Evolutionary conservation across 2,113 vertebrate genomes (phyloP), one percentile per base, ranked within the genome.

Genomic region (Porphyrio hochstetteri): DNA sequence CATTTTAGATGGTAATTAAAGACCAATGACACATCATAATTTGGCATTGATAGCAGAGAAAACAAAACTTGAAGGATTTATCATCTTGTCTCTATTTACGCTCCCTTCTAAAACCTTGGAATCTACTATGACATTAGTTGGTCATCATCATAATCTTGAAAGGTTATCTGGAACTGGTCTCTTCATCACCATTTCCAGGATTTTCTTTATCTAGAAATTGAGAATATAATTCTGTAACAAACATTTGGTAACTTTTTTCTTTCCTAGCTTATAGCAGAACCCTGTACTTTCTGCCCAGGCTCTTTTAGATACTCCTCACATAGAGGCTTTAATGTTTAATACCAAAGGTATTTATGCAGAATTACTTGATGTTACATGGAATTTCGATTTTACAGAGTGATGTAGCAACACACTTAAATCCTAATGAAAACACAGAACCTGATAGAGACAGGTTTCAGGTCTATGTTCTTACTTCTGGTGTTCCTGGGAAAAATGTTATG

Each of bases 41-140:
- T 80, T 86, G 72, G 60, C 64, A 64, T 16, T 64, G 36, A 35
- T 67, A 67, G 0, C 8, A 74, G 9, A 40, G 60, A 56, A 90
- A 95, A 74, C 28, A 88, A 88, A 88, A 46, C 29, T 61, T 75
- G 65, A 88, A 64, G 20, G 16, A 67, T 95, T 93, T 88, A 55
- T 86, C 36, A 74, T 77, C 64, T 63, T 87, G 28, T 50, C 42
- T 93, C 25, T 59, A 14, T 46, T 28, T 76, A 8, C 14, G 38
- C 8, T 46, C 19, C 83, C 16, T 80, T 93, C 21, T 81, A 57
- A 84, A 76, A 74, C 16, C 19, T 52, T 88, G 56, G 31, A 77
- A 59, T 81, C 15, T 83, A 11, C 35, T 7, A 1, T 79, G 24
- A 16, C 27, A n/a, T 57, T 65, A 36, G 2, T 80, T 65, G 13